Conservation (phyloP, 2,888 invertebrate species). For the Chloromyia formosa region DNA sequence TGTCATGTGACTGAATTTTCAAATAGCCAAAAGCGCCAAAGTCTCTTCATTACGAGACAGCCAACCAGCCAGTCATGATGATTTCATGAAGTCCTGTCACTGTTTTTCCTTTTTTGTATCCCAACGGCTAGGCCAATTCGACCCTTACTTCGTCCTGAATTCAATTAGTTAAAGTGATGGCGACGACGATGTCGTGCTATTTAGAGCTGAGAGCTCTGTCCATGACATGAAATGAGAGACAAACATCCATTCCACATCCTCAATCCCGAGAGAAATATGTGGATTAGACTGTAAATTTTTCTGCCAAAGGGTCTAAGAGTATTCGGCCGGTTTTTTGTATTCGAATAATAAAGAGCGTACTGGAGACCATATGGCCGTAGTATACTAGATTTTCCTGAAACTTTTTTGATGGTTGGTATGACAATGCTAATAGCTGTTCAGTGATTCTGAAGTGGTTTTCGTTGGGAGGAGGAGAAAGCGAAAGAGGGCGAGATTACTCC, state of each 20-base stretch:
- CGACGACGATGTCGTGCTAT: background rate
- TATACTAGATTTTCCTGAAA: background rate
- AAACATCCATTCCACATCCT: background rate
- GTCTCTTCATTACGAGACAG: background rate
- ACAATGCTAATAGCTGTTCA: conserved; percentile 1
- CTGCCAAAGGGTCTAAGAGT: background rate
- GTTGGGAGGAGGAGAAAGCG: background rate
- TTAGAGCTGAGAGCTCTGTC: background rate
- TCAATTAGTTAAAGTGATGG: conserved; percentile 10
- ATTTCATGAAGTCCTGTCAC: too few relatives aligned
- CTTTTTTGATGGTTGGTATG: background rate
- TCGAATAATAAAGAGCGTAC: background rate
- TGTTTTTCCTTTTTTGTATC: too few relatives aligned
- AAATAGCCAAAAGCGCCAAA: conserved; percentile 1
- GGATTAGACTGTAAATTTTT: conserved; percentile 10
- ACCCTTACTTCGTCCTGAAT: background rate
- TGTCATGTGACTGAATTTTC: background rate
- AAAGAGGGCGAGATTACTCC: too few relatives aligned
- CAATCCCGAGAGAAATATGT: background rate
- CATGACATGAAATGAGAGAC: background rate
- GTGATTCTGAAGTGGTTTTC: background rate
- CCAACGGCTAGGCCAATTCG: background rate
- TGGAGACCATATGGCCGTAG: background rate
- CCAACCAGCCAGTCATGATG: too few relatives aligned
- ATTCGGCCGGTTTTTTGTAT: background rate